Base-by-base conservation (phyloP, 2,113 vertebrate genomes). In the Tor tambroides region DNA sequence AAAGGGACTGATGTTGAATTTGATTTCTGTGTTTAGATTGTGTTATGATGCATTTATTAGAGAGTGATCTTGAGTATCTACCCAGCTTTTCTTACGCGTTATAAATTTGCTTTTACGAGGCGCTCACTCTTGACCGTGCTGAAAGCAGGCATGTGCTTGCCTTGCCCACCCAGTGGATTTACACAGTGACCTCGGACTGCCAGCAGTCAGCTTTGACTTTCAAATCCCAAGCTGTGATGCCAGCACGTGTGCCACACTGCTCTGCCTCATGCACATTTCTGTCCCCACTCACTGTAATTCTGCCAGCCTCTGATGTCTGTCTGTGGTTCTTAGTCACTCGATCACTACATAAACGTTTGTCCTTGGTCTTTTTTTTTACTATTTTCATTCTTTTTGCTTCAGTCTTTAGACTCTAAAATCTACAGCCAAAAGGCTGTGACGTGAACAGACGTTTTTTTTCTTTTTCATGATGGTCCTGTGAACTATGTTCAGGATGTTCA, bases 121-220 rank as follows among this genome's bases (percentile, higher is more conserved):
- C 12, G 1, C 35, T 74, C 21, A 17, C 26, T 78, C 28, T 41
- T 61, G 80, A 72, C 43, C 56, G 43, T 86, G 19, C 28, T 21
- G 0, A 82, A 80, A 83, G 87, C 91, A 78, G 88, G 3, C 85
- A 84, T 88, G 86, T 89, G 87, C 91, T 54, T 35, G 59, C 88
- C 90, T 79, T 86, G 79, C n/a, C 78, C 78, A 87, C 75, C 32
- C 56, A 32, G 67, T 71, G 81, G 81, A 89, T 84, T 86, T 89
- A 74, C 83, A 86, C 17, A 38, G 65, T 90, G 91, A 90, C 90
- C 91, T 91, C 59, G 30, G 41, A 80, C 82, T 63, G 90, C 91
- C 88, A 72, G 87, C 85, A 83, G 90, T 87, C 87, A 88, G 85
- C 69, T 80, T 88, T 88, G 90, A 89, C 89, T 91, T 88, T 92